Evolutionary conservation across 2,888 invertebrate genomes (phyloP).

Genomic region (Leistus spinibarbis): DNA sequence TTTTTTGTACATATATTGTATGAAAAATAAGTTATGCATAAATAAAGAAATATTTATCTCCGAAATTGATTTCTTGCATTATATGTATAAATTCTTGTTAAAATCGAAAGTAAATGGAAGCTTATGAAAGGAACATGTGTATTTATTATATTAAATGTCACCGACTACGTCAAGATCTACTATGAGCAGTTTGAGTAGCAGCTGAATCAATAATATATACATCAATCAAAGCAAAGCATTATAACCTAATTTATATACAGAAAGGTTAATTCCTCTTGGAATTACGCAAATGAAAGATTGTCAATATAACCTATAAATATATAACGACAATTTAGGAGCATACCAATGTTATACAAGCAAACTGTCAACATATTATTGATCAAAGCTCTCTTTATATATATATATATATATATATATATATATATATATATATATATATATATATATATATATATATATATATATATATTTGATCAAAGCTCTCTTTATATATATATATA

Average conservation of each 20-base stretch:
- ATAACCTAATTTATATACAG: neutral
- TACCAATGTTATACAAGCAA: too few species aligned
- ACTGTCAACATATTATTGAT: neutral
- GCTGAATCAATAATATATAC: neutral
- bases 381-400: neutral
- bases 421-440: too few species aligned
- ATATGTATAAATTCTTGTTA: too few species aligned
- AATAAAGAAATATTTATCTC: too few species aligned
- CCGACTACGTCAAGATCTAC: neutral
- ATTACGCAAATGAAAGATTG: neutral
- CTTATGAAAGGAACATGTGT: neutral
- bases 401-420: too few species aligned
- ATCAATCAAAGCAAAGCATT: neutral
- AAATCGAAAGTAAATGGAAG: neutral
- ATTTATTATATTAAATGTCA: neutral
- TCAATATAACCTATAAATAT: neutral
- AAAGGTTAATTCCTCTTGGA: neutral
- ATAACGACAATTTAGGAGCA: neutral
- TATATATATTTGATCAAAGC: too few species aligned
- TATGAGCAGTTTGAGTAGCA: neutral
- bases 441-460: too few species aligned
- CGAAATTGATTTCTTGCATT: too few species aligned
- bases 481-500: too few species aligned
- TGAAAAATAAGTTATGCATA: too few species aligned
- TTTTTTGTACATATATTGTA: neutral